Conservation (phyloP, 2,888 invertebrate species). For the Loripinus fragilis region DNA sequence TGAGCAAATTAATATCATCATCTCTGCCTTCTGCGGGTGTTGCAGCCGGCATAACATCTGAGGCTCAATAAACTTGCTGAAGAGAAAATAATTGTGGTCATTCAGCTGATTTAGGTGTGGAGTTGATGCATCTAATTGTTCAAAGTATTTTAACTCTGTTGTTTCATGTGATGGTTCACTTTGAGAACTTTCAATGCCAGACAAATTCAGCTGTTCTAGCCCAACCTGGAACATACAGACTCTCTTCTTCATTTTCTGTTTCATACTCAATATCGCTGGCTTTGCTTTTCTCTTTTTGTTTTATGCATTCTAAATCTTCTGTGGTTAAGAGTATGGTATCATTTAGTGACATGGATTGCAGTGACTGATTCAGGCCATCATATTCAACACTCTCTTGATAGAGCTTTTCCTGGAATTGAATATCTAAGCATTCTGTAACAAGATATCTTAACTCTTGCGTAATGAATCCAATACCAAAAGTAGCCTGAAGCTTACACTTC, state of each 20-base stretch:
- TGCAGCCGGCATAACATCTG: slow-evolving; percentile 23
- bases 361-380: neutral
- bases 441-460: neutral
- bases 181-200: neutral
- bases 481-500: neutral
- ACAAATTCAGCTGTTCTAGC: neutral
- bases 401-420: no score
- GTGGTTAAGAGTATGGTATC: neutral
- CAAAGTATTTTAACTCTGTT: neutral
- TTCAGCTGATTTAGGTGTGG: neutral
- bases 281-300: neutral
- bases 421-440: neutral
- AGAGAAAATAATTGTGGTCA: neutral
- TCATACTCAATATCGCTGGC: neutral
- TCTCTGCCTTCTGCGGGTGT: slow-evolving; percentile 39
- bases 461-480: neutral
- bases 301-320: neutral
- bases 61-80: neutral
- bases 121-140: neutral
- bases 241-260: neutral
- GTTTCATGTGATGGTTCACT: neutral
- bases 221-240: neutral
- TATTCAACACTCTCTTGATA: neutral
- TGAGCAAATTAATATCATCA: slow-evolving; percentile 16
- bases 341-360: neutral